A percentile compares a stretch with the other conserved stretches of the same genome.
phyloP scores from a whole-genome alignment of 2,113 vertebrate genomes.

The Sigmodon hispidus region DNA sequence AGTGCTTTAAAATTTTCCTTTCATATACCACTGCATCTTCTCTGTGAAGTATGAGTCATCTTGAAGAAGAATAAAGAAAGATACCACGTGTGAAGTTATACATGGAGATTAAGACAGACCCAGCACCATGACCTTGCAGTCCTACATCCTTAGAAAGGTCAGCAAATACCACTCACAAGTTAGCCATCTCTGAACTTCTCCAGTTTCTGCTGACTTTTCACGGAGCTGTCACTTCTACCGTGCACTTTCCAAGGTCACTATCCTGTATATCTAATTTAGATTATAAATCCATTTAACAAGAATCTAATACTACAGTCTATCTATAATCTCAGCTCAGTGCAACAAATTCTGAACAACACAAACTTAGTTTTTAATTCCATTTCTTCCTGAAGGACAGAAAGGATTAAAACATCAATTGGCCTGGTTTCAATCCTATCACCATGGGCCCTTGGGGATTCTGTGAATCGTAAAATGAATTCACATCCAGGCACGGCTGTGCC shows the following conservation, averaged over 20 bases:
- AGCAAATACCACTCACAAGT: background rate
- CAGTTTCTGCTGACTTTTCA: conserved; percentile 21
- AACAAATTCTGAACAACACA: conserved; percentile 58
- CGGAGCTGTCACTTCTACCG: background rate
- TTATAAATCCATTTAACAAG: conserved; percentile 61
- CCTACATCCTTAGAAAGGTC: background rate
- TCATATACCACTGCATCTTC: background rate
- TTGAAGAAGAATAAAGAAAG: background rate
- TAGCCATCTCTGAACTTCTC: background rate
- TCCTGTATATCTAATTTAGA: conserved; percentile 59
- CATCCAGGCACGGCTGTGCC: conserved; percentile 6
- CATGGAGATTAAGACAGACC: background rate
- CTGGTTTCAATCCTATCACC: conserved; percentile 26
- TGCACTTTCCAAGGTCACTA: conserved; percentile 52
- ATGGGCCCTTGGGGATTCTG: conserved; percentile 28
- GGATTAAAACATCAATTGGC: conserved; percentile 66
- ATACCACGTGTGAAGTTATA: background rate
- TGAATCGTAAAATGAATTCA: conserved; percentile 61
- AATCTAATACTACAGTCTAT: conserved; percentile 42
- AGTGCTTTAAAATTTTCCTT: conserved; percentile 8
- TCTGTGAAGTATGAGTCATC: background rate
- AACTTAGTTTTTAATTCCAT: conserved; percentile 61
- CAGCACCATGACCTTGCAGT: background rate
- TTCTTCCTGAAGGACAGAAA: conserved; percentile 72
- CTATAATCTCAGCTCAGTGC: conserved; percentile 55